Evolutionary conservation across 2,113 vertebrate genomes (phyloP).

Genomic region (Paramormyrops kingsleyae): DNA sequence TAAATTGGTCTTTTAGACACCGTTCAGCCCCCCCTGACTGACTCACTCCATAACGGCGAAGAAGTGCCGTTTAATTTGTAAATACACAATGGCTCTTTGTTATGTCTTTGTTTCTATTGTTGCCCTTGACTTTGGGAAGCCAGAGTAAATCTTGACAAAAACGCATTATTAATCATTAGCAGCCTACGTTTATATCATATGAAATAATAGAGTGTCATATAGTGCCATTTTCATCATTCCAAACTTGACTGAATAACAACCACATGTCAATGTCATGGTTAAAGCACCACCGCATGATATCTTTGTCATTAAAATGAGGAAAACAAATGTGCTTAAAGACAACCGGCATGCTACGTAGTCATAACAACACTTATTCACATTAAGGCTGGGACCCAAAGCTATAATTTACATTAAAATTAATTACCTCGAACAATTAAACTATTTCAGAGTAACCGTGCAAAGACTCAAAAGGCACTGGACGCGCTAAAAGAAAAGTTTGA

Average conservation of each 20-base stretch:
- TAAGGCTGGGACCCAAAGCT: slow-evolving; percentile 52
- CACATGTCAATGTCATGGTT: slow-evolving; percentile 71
- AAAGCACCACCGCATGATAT: slow-evolving; percentile 74
- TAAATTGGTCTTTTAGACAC: slow-evolving; percentile 53
- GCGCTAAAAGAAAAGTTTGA: slow-evolving; percentile 30
- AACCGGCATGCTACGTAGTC: slow-evolving; percentile 57
- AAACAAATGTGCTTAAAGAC: slow-evolving; percentile 58
- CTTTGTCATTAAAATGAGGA: slow-evolving; percentile 69
- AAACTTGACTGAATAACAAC: slow-evolving; percentile 71
- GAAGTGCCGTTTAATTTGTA: slow-evolving; percentile 59
- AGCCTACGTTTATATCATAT: slow-evolving; percentile 61
- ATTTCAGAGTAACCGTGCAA: slow-evolving; percentile 49
- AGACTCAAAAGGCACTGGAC: slow-evolving; percentile 38
- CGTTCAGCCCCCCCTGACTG: slow-evolving; percentile 55
- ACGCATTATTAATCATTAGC: slow-evolving; percentile 62
- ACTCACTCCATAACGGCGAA: slow-evolving; percentile 59
- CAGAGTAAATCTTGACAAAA: slow-evolving; percentile 50
- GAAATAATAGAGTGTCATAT: slow-evolving; percentile 62
- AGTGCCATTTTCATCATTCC: slow-evolving; percentile 60
- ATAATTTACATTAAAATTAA: slow-evolving; percentile 72
- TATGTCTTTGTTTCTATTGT: slow-evolving; percentile 49
- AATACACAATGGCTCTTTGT: slow-evolving; percentile 65
- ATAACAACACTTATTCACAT: slow-evolving; percentile 61
- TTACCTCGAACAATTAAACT: slow-evolving; percentile 70
- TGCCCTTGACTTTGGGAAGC: slow-evolving; percentile 46